Evolutionary conservation across 2,797 vertebrate species (phyloP).

Genomic region (Echeneis naucrates): DNA sequence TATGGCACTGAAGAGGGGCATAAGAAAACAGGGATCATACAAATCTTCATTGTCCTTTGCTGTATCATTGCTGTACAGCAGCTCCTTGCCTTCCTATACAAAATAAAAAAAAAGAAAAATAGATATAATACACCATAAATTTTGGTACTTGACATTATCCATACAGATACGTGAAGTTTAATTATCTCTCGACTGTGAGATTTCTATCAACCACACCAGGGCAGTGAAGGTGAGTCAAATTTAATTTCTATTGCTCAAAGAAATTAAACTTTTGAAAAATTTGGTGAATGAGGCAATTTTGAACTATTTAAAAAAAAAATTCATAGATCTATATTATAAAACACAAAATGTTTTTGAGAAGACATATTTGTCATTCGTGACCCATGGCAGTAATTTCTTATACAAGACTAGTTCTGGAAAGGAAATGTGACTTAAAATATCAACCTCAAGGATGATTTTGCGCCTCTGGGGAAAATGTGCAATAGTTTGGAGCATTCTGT

Average conservation of each 20-base stretch:
- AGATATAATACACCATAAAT: constrained; percentile 3
- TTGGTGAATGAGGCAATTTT: neutral
- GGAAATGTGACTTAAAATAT: neutral
- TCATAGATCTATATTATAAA: neutral
- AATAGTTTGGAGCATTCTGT: constrained; percentile 89
- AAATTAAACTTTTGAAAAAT: neutral
- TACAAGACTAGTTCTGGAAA: neutral
- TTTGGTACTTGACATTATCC: neutral
- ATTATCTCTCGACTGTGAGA: neutral
- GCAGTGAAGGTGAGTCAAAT: neutral
- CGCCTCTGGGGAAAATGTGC: constrained; percentile 89
- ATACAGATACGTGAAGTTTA: neutral
- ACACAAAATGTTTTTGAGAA: neutral
- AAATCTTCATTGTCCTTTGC: constrained; percentile 76
- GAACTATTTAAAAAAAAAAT: neutral
- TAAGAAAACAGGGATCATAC: constrained; percentile 94
- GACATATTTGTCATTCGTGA: neutral
- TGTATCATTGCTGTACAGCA: constrained; percentile 73
- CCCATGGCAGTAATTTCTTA: neutral
- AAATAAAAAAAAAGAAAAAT: constrained; percentile 14
- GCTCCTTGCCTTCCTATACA: constrained; percentile 80
- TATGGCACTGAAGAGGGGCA: constrained; percentile 93
- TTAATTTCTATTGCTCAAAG: neutral
- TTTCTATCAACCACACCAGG: neutral
- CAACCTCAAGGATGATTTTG: constrained; percentile 83